Percentiles rank a stretch among this genome's conserved stretches.
phyloP scores from a whole-genome alignment of 2,888 invertebrate species.

The Andrena chrysosceles region DNA sequence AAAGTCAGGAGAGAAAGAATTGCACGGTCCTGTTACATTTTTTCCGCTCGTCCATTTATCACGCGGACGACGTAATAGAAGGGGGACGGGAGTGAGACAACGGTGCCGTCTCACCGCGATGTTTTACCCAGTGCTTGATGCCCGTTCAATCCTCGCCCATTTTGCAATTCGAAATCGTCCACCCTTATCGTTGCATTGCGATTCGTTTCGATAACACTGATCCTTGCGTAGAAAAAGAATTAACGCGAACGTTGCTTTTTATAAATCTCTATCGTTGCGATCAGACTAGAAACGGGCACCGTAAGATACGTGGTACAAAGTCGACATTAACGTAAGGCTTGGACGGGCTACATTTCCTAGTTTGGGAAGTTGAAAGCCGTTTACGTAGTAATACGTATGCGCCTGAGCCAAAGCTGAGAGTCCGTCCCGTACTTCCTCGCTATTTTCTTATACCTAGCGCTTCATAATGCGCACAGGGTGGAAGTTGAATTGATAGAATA shows the following conservation, averaged over 20 bases:
- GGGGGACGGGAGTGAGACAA: slow-evolving; percentile 33
- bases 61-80: slow-evolving; percentile 59
- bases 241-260: too few relatives aligned
- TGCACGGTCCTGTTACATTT: slow-evolving; percentile 62
- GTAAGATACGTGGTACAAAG: neutral
- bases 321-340: neutral
- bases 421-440: neutral
- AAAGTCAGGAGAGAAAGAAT: slow-evolving; percentile 61
- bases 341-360: neutral
- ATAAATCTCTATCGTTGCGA: too few relatives aligned
- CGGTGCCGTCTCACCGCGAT: slow-evolving; percentile 28
- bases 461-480: neutral
- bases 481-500: too few relatives aligned
- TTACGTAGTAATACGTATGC: neutral
- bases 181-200: slow-evolving; percentile 40
- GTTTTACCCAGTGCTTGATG: slow-evolving; percentile 60
- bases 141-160: slow-evolving; percentile 40
- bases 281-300: too few relatives aligned
- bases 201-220: slow-evolving; percentile 5
- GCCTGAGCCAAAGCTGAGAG: neutral
- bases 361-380: neutral
- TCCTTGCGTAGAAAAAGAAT: too few relatives aligned
- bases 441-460: neutral
- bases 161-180: slow-evolving; percentile 44
- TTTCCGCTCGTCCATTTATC: slow-evolving; percentile 66